These are phyloP conservation scores for Chironex yamaguchii DNA, from an alignment of 30 jellyfish, hydroid and myxozoan genomes.

Conservation along the genomic window DNA sequence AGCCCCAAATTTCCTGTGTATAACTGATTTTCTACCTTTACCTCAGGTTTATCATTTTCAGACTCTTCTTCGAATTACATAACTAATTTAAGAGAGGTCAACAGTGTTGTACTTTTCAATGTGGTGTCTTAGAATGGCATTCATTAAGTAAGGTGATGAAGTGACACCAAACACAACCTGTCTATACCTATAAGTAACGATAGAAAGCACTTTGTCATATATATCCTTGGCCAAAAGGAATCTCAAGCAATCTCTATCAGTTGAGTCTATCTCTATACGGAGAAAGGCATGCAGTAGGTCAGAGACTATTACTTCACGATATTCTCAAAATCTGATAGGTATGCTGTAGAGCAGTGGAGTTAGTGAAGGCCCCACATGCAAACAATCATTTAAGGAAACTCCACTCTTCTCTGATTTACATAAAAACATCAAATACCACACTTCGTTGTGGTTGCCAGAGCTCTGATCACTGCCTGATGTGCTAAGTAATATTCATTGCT, in stretches of 20 bases:
- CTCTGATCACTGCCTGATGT: no score
- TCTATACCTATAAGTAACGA: slow-evolving; percentile 24
- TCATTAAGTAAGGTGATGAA: not conserved
- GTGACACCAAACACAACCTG: slow-evolving; percentile 25
- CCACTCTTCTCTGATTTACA: slow-evolving; percentile 12
- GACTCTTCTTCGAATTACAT: not conserved
- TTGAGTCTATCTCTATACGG: not conserved
- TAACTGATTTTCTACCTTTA: not conserved
- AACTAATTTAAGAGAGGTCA: not conserved
- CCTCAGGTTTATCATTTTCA: not conserved
- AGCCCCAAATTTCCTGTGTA: not conserved
- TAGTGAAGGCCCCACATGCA: slow-evolving; percentile 56
- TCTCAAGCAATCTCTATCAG: not conserved
- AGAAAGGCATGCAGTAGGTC: not conserved
- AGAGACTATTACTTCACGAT: not conserved
- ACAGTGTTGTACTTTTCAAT: not conserved
- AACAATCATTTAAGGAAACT: slow-evolving; percentile 48
- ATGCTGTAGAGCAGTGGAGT: slow-evolving; percentile 26
- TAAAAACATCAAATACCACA: no score
- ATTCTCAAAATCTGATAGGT: slow-evolving; percentile 24
- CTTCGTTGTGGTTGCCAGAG: no score
- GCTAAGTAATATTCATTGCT: no score
- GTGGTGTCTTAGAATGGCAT: slow-evolving; percentile 5
- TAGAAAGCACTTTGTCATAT: slow-evolving; percentile 1
- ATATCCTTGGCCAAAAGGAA: slow-evolving; percentile 26